Percentiles rank a stretch among this genome's conserved stretches.
These are phyloP conservation scores for Dromiciops gliroides DNA, from an alignment of 2,113 vertebrate species.

Conservation along the genomic window DNA sequence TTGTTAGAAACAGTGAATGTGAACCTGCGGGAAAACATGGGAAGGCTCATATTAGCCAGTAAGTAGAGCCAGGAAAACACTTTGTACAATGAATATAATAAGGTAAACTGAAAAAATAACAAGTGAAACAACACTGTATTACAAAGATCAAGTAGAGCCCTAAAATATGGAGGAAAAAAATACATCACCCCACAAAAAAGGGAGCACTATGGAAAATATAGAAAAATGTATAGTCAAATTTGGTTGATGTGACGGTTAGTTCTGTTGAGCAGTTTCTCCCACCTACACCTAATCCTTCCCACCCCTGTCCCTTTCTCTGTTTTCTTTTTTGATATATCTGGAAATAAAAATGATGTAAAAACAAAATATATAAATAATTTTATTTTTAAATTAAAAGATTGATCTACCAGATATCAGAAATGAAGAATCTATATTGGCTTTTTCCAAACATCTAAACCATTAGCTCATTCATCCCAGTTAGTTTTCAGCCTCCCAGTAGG, in stretches of 20 bases:
- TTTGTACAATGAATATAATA: too few relatives aligned
- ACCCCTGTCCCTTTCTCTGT: not conserved
- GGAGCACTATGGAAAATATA: not conserved
- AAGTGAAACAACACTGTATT: not conserved
- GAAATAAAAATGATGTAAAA: not conserved
- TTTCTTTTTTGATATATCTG: not conserved
- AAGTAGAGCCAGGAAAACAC: not conserved
- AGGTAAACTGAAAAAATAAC: not conserved
- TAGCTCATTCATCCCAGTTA: not conserved
- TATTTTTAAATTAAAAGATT: not conserved
- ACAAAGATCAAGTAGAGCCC: not conserved
- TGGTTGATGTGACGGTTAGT: not conserved
- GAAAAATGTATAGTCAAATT: not conserved
- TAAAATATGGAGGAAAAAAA: not conserved
- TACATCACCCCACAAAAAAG: not conserved
- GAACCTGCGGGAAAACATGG: not conserved
- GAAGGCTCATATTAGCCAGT: not conserved
- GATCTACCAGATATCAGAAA: not conserved
- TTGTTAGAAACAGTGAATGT: not conserved
- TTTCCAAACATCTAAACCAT: not conserved
- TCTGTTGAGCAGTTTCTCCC: not conserved
- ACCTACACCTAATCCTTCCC: too few relatives aligned
- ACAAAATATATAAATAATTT: not conserved
- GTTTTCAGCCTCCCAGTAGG: not conserved
- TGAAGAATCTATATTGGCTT: not conserved